Evolutionary conservation across 2,888 invertebrate genomes (phyloP), one percentile per base, ranked within the genome.

Genomic region (Mongoloraphidia duomilia): DNA sequence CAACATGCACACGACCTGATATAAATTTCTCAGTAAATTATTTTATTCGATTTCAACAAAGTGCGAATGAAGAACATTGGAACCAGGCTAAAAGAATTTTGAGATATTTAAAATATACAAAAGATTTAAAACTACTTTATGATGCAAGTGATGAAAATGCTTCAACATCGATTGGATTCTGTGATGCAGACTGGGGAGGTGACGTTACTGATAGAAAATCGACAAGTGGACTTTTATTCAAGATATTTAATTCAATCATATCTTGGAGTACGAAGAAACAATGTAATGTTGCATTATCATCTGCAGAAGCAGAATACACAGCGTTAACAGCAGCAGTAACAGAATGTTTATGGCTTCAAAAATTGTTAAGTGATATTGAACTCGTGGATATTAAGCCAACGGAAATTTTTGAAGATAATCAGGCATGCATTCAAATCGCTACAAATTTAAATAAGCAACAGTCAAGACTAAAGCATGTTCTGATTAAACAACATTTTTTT

Each of bases 171-270:
- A n/a, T n/a, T n/a, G n/a, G n/a, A n/a, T n/a, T n/a, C n/a, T 57
- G 57, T 60, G 65, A 64, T 52, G 62, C 62, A 40, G 58, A 59
- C 54, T 63, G 60, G 61, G 62, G 60, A 10, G 58, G 61, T 39
- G 54, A 62, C 44, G 50, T n/a, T n/a, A n/a, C n/a, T n/a, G n/a
- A n/a, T n/a, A n/a, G n/a, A n/a, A n/a, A n/a, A n/a, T n/a, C n/a
- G 52, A 41, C 34, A n/a, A 61, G 57, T 43, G 62, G 62, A 11
- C 59, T 57, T 41, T 6, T 63, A 17, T 60, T 59, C 35, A 36
- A 46, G 14, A 45, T 55, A 33, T 41, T 43, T 39, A 54, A 55
- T 6, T 54, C 53, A 37, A 41, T 55, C 8, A 54, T 62, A 2
- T 58, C 55, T 46, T 63, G 63, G 62, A 40, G 49, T 11, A 56